Percentiles rank a stretch among this genome's conserved stretches.
These are phyloP conservation scores for Ardeotis arabs DNA, from an alignment of 2,113 vertebrate genomes.

Conservation along the genomic window DNA sequence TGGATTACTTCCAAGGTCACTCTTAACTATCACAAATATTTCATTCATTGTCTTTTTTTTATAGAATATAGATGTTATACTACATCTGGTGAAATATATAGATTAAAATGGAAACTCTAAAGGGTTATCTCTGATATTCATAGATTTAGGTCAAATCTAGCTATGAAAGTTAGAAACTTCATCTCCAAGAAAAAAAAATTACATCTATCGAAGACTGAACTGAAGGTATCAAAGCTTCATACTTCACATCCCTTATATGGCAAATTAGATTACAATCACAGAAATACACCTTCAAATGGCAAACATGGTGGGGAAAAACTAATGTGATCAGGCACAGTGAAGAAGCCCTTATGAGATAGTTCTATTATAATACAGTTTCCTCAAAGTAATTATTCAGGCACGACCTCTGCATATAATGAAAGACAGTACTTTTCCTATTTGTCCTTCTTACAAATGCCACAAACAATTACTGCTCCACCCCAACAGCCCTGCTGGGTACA, in stretches of 20 bases:
- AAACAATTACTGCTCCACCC: background rate
- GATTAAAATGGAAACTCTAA: background rate
- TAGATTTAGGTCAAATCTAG: background rate
- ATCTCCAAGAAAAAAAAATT: background rate
- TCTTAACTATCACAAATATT: background rate
- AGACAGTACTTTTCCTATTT: background rate
- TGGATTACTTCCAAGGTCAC: background rate
- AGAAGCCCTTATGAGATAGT: background rate
- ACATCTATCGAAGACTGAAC: background rate
- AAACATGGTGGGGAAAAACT: background rate
- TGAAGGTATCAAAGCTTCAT: background rate
- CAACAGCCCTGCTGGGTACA: background rate
- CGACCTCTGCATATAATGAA: background rate
- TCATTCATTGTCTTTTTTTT: background rate
- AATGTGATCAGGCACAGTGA: background rate
- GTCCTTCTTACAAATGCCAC: background rate
- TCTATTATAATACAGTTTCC: background rate
- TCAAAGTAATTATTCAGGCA: background rate
- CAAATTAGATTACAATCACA: background rate
- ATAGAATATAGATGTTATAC: background rate
- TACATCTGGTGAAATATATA: background rate
- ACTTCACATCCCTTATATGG: background rate
- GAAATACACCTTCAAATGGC: background rate
- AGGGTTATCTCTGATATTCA: conserved; percentile 8
- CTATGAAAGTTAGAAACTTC: background rate